These are phyloP conservation scores for Pseudomugil gertrudae DNA, from an alignment of 2,797 vertebrate genomes.

Conservation along the genomic window DNA sequence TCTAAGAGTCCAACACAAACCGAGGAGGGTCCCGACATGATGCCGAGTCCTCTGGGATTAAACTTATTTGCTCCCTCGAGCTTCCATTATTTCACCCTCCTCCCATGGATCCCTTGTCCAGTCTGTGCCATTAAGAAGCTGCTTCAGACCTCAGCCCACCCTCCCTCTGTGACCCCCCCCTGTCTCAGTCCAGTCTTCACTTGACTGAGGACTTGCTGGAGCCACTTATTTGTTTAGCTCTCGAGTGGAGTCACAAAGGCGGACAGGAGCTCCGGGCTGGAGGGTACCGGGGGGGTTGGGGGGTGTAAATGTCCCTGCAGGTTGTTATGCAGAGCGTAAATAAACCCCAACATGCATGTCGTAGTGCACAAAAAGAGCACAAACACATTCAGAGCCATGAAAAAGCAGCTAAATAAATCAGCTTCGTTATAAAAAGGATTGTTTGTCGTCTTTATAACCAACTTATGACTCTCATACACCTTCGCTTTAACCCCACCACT, in stretches of 20 bases:
- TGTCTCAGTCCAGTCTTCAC: slow-evolving; percentile 50
- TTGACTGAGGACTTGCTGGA: slow-evolving; percentile 76
- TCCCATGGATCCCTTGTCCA: no score
- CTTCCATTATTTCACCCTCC: neutral
- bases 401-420: no score
- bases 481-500: neutral
- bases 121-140: neutral
- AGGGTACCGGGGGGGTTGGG: slow-evolving; percentile 21
- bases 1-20: no score
- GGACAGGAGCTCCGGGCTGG: slow-evolving; percentile 41
- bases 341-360: neutral
- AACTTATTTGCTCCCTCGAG: neutral
- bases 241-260: slow-evolving; percentile 67
- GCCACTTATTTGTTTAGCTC: slow-evolving; percentile 78
- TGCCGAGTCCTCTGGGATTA: neutral
- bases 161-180: neutral
- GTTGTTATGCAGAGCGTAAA: neutral
- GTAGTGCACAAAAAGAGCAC: no score
- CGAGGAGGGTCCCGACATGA: no score
- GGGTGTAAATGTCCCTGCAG: neutral
- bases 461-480: no score
- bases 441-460: no score
- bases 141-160: neutral
- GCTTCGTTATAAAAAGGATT: no score
- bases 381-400: no score